phyloP scores from a whole-genome alignment of 2,113 vertebrate species.

The Oncorhynchus nerka region DNA sequence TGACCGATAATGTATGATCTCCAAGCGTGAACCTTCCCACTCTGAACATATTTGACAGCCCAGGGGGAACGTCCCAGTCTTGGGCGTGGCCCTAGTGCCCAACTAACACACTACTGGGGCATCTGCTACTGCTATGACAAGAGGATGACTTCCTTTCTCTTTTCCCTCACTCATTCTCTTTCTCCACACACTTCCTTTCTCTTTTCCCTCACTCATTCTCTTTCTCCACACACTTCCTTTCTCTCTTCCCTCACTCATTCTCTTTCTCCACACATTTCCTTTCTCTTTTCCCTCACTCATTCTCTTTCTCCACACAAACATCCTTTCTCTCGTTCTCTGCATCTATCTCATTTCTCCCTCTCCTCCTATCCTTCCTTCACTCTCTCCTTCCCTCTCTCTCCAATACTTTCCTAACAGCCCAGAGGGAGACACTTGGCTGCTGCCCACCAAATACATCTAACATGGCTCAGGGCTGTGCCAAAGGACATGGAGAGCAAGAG shows the following conservation, averaged over 20 bases:
- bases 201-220: conserved; percentile 10
- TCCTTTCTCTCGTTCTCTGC: conserved; percentile 25
- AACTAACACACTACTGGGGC: neutral
- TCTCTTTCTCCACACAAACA: neutral
- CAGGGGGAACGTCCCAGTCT: conserved; percentile 59
- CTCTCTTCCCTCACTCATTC: conserved; percentile 2
- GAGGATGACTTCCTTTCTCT: neutral
- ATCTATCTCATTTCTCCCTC: conserved; percentile 23
- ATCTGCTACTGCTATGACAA: conserved; percentile 3
- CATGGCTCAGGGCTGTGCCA: conserved; percentile 45
- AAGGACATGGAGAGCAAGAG: conserved; percentile 21
- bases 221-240: neutral
- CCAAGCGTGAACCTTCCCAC: conserved; percentile 21
- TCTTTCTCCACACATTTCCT: neutral
- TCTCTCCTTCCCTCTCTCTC: conserved; percentile 17
- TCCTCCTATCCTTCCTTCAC: neutral
- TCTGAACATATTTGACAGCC: conserved; percentile 26
- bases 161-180: conserved; percentile 11
- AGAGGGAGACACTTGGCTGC: conserved; percentile 47
- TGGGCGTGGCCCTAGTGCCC: conserved; percentile 25
- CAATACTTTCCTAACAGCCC: conserved; percentile 38
- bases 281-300: conserved; percentile 6
- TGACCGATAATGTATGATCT: neutral
- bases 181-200: neutral
- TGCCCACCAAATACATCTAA: conserved; percentile 51